Base-by-base conservation (phyloP, 2,888 invertebrate species). In the Heliconius cydno region DNA sequence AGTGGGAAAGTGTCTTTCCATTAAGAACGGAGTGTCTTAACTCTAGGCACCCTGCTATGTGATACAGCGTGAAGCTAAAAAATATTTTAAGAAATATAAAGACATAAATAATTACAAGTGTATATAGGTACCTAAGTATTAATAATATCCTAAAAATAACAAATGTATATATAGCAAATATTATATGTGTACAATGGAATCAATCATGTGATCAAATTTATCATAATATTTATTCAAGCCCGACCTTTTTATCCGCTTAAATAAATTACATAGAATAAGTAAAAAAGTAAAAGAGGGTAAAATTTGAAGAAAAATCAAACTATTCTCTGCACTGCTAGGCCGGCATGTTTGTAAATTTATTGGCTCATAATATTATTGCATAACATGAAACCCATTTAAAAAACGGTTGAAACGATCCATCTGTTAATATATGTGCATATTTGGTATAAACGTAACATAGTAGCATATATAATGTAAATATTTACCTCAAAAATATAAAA, bases 211-310 rank as follows among this genome's bases (percentile, higher is more conserved):
- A n/a, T 34, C n/a, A 60, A 34, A n/a, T 60, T 60, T 60, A 25
- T 73, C 15, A 30, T 38, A 25, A 73, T 34, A 34, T 73, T 73
- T 73, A 60, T 60, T 73, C 73, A 60, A 34, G n/a, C 34, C 60
- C 2, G 30, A 19, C 60, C 34, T n/a, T 73, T 73, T 60, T 73
- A 73, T 73, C 30, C n/a, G 22, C 34, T 73, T 60, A 73, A 60
- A 73, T 73, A 73, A 73, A 73, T 73, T 34, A 60, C 73, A 38
- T 70, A 46, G 15, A 34, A 73, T 60, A 73, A 73, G n/a, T 60
- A 25, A 15, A 60, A n/a, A 57, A 65, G n/a, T 46, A 46, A 19
- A 19, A 19, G 52, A 52, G 52, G 19, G 22, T 52, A 52, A 7
- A 52, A 52, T 19, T 46, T 46, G 15, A 52, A 52, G 19, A 19